phyloP scores from a whole-genome alignment of 1,140 invertebrate genomes.

The Ostrea edulis region DNA sequence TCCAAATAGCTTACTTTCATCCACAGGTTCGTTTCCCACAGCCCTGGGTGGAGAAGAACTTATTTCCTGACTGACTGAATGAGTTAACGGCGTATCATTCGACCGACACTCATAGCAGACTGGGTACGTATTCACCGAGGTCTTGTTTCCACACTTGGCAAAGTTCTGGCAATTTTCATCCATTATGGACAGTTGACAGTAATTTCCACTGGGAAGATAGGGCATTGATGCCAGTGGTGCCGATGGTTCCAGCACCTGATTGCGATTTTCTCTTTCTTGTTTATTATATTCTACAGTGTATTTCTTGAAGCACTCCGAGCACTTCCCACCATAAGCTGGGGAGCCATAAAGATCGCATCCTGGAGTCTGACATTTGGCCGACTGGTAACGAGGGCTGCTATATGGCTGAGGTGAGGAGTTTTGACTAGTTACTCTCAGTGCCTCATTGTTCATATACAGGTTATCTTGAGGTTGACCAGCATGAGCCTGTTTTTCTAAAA shows the following conservation, averaged over 20 bases:
- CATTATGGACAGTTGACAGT: constrained; percentile 61
- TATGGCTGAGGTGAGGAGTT: not conserved
- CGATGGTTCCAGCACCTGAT: constrained; percentile 35
- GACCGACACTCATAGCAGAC: constrained; percentile 66
- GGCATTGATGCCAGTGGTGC: constrained; percentile 49
- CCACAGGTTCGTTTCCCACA: constrained; percentile 30
- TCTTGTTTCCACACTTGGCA: constrained; percentile 64
- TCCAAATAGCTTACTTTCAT: constrained; percentile 42
- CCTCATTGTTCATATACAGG: constrained; percentile 25
- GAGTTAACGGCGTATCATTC: not conserved
- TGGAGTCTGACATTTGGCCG: constrained; percentile 53
- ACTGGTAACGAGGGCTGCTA: no score
- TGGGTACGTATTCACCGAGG: constrained; percentile 68
- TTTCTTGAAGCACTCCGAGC: constrained; percentile 64
- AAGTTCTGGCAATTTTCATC: constrained; percentile 57
- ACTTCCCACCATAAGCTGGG: constrained; percentile 59
- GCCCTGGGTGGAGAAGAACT: not conserved
- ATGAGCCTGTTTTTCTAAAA: constrained; percentile 19
- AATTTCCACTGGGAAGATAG: constrained; percentile 15
- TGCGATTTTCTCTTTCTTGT: constrained; percentile 39
- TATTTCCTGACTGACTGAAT: constrained; percentile 11
- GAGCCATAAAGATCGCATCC: constrained; percentile 66
- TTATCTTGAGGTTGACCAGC: not conserved
- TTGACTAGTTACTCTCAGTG: not conserved
- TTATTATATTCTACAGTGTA: constrained; percentile 59